Conservation (phyloP, 1,140 invertebrate species). For the Drosophila mojavensis region DNA sequence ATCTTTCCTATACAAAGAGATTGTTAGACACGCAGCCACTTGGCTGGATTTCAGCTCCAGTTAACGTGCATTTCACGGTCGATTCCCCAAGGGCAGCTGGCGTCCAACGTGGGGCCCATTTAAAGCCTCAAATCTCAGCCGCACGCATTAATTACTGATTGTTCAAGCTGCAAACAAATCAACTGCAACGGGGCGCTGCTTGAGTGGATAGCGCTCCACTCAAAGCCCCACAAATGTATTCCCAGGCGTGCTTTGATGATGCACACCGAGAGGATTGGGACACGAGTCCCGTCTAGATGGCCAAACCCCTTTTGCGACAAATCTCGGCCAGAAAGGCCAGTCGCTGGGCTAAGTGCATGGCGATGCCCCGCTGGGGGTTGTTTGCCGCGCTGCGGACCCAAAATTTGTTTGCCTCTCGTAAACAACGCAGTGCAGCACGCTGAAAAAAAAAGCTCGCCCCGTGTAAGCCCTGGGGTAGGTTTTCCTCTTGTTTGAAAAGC, state of each 20-base stretch:
- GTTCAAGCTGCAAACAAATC: slow-evolving; percentile 36
- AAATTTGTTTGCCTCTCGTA: slow-evolving; percentile 72
- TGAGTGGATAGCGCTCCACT: not conserved
- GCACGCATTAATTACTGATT: slow-evolving; percentile 38
- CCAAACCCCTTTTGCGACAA: slow-evolving; percentile 39
- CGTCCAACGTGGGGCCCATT: slow-evolving; percentile 14
- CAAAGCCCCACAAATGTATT: slow-evolving; percentile 40
- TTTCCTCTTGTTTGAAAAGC: slow-evolving; percentile 36
- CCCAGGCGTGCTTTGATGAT: slow-evolving; percentile 56
- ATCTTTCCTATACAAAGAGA: not conserved
- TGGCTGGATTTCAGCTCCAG: not conserved
- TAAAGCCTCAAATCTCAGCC: slow-evolving; percentile 22
- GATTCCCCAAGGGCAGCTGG: not conserved
- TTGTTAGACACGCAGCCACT: not conserved
- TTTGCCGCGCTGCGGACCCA: slow-evolving; percentile 25
- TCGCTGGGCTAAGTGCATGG: slow-evolving; percentile 59
- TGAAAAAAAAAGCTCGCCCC: too few relatives aligned
- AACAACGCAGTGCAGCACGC: slow-evolving; percentile 48
- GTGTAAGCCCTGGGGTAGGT: slow-evolving; percentile 13
- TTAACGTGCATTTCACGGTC: not conserved
- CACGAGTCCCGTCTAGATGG: slow-evolving; percentile 7
- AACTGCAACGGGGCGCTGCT: slow-evolving; percentile 33
- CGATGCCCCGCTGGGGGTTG: slow-evolving; percentile 51
- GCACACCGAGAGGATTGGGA: slow-evolving; percentile 1
- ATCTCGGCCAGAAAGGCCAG: slow-evolving; percentile 56